These are phyloP conservation scores for Platycnemis pennipes DNA, from an alignment of 2,888 invertebrate genomes.

Conservation along the genomic window DNA sequence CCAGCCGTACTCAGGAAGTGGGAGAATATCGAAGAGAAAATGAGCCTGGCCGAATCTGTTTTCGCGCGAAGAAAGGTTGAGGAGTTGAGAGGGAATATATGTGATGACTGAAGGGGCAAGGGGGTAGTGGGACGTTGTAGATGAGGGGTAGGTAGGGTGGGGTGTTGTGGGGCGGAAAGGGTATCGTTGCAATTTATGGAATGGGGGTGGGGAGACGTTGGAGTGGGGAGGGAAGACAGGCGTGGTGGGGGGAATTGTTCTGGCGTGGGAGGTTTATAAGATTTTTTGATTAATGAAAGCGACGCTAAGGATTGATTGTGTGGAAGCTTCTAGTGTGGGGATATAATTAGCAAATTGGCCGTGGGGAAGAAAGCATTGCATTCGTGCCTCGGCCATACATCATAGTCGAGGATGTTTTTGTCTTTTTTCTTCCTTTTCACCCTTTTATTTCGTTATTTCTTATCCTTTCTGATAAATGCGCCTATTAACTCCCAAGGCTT, in stretches of 20 bases:
- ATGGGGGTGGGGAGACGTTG: background rate
- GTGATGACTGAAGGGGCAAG: background rate
- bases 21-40: no score
- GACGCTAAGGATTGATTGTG: constrained; percentile 60
- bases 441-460: constrained; percentile 52
- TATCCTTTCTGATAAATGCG: constrained; percentile 55
- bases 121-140: background rate
- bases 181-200: constrained; percentile 14
- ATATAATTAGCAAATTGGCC: constrained; percentile 68
- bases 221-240: background rate
- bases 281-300: constrained; percentile 66
- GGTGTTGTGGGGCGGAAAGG: background rate
- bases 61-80: background rate
- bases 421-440: background rate
- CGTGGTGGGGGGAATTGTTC: background rate
- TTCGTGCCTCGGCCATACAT: constrained; percentile 53
- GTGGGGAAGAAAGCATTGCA: constrained; percentile 54
- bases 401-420: constrained; percentile 48
- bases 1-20: no score
- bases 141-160: background rate
- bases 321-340: constrained; percentile 63
- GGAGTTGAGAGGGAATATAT: background rate
- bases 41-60: background rate
- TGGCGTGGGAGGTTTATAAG: constrained; percentile 60
- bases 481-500: constrained; percentile 41